phyloP scores from a whole-genome alignment of 2,797 vertebrate genomes.

The Microctenopoma lineatum region DNA sequence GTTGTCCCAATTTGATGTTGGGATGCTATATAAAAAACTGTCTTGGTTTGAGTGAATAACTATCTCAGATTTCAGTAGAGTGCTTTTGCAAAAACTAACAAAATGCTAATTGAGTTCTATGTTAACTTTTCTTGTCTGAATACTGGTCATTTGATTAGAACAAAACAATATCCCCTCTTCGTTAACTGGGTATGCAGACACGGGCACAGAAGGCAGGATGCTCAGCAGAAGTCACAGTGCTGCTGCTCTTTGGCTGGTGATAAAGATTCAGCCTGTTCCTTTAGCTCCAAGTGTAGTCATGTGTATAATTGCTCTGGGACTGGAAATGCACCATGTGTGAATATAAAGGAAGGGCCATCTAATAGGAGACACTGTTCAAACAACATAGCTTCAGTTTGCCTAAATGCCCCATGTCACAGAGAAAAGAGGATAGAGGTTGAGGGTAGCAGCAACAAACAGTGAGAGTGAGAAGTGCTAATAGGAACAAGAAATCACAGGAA shows the following conservation, averaged over 20 bases:
- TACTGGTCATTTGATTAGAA: slow-evolving; percentile 76
- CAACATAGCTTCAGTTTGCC: slow-evolving; percentile 75
- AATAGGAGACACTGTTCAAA: slow-evolving; percentile 82
- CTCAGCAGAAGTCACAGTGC: slow-evolving; percentile 67
- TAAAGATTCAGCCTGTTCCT: slow-evolving; percentile 80
- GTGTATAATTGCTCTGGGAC: slow-evolving; percentile 84
- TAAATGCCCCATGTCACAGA: slow-evolving; percentile 75
- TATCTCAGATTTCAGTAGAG: slow-evolving; percentile 37
- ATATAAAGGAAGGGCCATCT: slow-evolving; percentile 74
- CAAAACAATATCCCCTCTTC: slow-evolving; percentile 74
- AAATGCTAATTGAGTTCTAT: slow-evolving; percentile 62
- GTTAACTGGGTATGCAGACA: slow-evolving; percentile 79
- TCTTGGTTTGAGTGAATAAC: slow-evolving; percentile 43
- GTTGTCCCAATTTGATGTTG: neutral
- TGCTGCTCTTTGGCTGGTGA: slow-evolving; percentile 78
- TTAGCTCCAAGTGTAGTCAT: slow-evolving; percentile 83
- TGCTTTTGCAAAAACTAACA: slow-evolving; percentile 62
- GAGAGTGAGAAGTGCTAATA: slow-evolving; percentile 12
- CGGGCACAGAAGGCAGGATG: slow-evolving; percentile 61
- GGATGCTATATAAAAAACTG: neutral
- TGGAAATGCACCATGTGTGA: slow-evolving; percentile 80
- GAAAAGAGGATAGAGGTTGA: slow-evolving; percentile 59
- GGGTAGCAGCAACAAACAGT: slow-evolving; percentile 52
- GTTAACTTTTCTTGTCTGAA: slow-evolving; percentile 66
- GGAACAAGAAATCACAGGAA: slow-evolving; percentile 39